A percentile compares a stretch with the other conserved stretches of the same genome.
Conservation (phyloP, 2,888 invertebrate species). For the Drosophila suboccidentalis region DNA sequence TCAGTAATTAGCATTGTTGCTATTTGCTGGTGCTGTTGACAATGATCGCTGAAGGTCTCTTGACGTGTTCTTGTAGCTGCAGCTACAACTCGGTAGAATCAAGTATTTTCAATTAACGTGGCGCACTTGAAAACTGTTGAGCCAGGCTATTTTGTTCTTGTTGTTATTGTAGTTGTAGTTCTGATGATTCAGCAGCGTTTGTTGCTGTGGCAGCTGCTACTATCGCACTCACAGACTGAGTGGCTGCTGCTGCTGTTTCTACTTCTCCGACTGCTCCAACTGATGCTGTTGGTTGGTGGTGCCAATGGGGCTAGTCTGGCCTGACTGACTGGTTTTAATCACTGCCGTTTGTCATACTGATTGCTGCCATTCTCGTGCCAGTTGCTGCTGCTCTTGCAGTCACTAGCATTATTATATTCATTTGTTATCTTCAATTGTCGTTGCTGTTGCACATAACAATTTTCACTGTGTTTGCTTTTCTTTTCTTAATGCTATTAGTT, state of each 20-base stretch:
- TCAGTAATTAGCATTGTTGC: constrained; percentile 58
- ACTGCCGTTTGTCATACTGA: constrained; percentile 73
- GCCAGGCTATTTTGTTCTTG: constrained; percentile 18
- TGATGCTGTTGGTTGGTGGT: constrained; percentile 38
- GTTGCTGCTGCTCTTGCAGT: constrained; percentile 54
- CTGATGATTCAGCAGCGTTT: constrained; percentile 63
- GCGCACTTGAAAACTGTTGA: constrained; percentile 59
- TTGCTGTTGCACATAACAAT: constrained; percentile 52
- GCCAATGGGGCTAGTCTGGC: constrained; percentile 68
- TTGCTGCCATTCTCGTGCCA: constrained; percentile 76
- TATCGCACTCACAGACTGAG: constrained; percentile 48
- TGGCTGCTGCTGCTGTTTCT: constrained; percentile 18
- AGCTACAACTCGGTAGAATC: constrained; percentile 30
- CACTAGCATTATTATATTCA: constrained; percentile 46
- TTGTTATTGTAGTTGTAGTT: constrained; percentile 6
- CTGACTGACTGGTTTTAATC: constrained; percentile 75
- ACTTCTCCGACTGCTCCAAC: background rate
- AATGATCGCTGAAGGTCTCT: constrained; percentile 66
- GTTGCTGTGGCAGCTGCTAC: constrained; percentile 32
- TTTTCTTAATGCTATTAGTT: constrained; percentile 70
- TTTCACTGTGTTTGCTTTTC: constrained; percentile 45
- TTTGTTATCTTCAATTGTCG: constrained; percentile 22
- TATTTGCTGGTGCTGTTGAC: constrained; percentile 36
- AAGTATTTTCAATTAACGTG: constrained; percentile 66
- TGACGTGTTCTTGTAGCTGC: constrained; percentile 48